Evolutionary conservation across 2,113 vertebrate genomes (phyloP), one percentile per base, ranked within the genome.

Genomic region (Plotosus lineatus): DNA sequence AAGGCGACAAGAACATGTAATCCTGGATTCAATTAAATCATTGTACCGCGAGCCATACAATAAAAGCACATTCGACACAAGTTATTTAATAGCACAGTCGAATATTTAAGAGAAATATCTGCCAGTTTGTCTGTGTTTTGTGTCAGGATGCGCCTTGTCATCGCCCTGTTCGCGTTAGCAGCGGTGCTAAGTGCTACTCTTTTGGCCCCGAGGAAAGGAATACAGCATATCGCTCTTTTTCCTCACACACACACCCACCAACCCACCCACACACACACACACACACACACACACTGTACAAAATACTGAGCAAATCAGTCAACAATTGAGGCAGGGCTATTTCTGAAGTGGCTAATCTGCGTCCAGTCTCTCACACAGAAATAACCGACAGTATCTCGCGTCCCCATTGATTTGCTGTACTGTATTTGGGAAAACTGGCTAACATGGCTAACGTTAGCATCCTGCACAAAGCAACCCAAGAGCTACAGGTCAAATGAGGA

Each of bases 121-220:
- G 46, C 8, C 46, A 8, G n/a, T 55, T 4, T 2, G 8, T 12
- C 56, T 33, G 23, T 55, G 79, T 33, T 40, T 53, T 40, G 79
- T n/a, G 26, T 55, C 60, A 44, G 11, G 80, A 76, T 38, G 80
- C 73, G 80, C 75, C 80, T 76, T 56, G 80, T 82, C 80, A 69
- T 76, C 80, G 80, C 73, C 72, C 71, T 44, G 19, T 82, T 81
- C 75, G 79, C 79, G 17, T 81, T 76, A 82, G 80, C 74, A 42
- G 12, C 21, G 60, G 51, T 17, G 80, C 80, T 77, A 76, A 44
- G 36, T 26, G 73, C 73, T 80, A 56, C 26, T 65, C 46, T 31
- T 28, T 19, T 19, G n/a, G 28, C 4, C 51, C 26, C 11, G 4
- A 31, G 31, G n/a, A 46, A 15, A 1, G 6, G 19, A 7, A 38